phyloP scores from a whole-genome alignment of 30 jellyfish, hydroid and myxozoan species.

The Haliclystus octoradiatus region DNA sequence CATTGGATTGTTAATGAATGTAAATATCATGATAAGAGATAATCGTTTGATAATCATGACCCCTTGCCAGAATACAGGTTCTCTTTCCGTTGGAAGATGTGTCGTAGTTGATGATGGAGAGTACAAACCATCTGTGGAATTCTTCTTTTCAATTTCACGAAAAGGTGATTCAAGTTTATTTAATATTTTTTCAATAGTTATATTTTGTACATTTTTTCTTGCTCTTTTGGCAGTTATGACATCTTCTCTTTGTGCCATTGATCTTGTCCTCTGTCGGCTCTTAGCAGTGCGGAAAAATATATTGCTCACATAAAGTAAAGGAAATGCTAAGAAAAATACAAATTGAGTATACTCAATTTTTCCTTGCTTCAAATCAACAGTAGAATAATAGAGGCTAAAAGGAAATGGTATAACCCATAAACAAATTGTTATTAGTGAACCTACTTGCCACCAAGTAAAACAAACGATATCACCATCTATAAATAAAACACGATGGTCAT shows the following conservation, averaged over 20 bases:
- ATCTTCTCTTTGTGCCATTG: not conserved
- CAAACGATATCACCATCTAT: constrained; percentile 85
- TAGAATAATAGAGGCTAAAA: constrained; percentile 39
- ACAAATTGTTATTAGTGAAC: constrained; percentile 21
- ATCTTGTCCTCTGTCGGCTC: not conserved
- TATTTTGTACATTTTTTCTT: constrained; percentile 6
- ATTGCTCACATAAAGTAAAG: constrained; percentile 40
- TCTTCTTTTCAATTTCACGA: not conserved
- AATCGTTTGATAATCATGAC: constrained; percentile 61
- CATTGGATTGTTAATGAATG: constrained; percentile 72
- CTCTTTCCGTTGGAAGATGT: too few species aligned
- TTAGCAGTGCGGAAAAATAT: too few species aligned
- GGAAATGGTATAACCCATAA: constrained; percentile 92
- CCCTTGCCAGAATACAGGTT: constrained; percentile 97
- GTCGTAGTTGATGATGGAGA: too few species aligned
- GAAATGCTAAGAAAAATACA: constrained; percentile 51
- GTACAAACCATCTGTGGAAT: not conserved
- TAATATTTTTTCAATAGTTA: constrained; percentile 37
- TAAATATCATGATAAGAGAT: constrained; percentile 33
- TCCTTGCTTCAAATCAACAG: constrained; percentile 18
- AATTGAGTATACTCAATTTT: constrained; percentile 34
- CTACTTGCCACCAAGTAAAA: constrained; percentile 75
- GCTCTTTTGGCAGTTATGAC: not conserved
- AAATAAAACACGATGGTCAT: constrained; percentile 38
- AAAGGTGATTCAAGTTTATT: constrained; percentile 58